phyloP scores from a whole-genome alignment of 30 jellyfish, hydroid and myxozoan species.

The Hydractinia echinata region DNA sequence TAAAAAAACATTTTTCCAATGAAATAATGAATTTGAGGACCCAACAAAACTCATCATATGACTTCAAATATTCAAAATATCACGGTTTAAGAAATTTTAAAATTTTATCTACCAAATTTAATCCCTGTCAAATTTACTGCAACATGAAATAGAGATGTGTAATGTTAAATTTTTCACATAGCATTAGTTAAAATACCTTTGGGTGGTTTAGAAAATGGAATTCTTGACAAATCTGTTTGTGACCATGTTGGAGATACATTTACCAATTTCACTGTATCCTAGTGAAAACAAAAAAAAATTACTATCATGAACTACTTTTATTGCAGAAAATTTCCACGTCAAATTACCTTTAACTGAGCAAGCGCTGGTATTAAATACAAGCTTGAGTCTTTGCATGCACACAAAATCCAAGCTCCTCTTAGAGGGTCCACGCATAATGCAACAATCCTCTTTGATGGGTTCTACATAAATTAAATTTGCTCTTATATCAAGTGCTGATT shows the following conservation, averaged over 20 bases:
- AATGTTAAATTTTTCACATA: constrained; percentile 37
- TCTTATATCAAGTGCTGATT: no score
- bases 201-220: constrained; percentile 12
- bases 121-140: no score
- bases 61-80: no score
- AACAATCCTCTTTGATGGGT: constrained; percentile 51
- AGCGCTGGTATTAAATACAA: constrained; percentile 75
- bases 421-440: constrained; percentile 72
- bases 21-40: no score
- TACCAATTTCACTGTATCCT: constrained; percentile 1
- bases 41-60: no score
- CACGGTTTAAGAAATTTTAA: no score
- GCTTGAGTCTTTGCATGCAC: constrained; percentile 68
- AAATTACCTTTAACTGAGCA: constrained; percentile 56
- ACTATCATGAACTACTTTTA: no score
- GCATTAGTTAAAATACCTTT: constrained; percentile 42
- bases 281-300: no score
- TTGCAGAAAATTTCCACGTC: background rate
- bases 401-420: constrained; percentile 72
- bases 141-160: constrained; percentile 14
- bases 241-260: background rate
- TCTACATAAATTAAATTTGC: constrained; percentile 20
- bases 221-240: constrained; percentile 13
- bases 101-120: no score
- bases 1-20: no score